Percentiles rank a stretch among this genome's conserved stretches.
These are phyloP conservation scores for Zygogramma bicolorata DNA, from an alignment of 2,888 invertebrate genomes.

Conservation along the genomic window DNA sequence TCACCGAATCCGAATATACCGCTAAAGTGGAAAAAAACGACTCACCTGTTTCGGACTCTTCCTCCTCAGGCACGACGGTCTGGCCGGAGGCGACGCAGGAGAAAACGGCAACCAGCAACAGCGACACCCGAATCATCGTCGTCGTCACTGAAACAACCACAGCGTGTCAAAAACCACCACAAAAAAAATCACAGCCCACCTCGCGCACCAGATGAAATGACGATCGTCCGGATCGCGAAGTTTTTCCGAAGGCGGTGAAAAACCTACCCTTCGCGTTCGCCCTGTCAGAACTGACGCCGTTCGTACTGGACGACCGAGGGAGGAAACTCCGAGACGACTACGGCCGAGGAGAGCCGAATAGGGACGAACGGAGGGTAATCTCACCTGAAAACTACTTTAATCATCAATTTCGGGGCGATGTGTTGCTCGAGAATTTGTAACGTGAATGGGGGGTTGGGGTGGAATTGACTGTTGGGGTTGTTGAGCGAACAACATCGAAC, in stretches of 20 bases:
- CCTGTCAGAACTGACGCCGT: constrained; percentile 64
- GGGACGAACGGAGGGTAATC: constrained; percentile 50
- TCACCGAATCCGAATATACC: too few relatives aligned
- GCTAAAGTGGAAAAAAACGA: too few relatives aligned
- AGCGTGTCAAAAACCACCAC: neutral
- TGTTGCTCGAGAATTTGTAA: constrained; percentile 48
- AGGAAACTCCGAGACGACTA: constrained; percentile 58
- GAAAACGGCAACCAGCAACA: constrained; percentile 42
- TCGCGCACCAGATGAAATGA: neutral
- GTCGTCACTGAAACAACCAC: neutral
- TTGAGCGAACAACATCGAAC: too few relatives aligned
- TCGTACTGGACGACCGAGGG: constrained; percentile 61
- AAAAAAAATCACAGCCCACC: neutral
- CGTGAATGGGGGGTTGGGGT: constrained; percentile 33
- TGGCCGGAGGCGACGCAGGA: constrained; percentile 50
- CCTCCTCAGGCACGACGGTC: constrained; percentile 56
- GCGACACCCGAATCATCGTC: constrained; percentile 32
- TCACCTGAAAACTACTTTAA: constrained; percentile 62
- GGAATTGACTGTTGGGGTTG: neutral
- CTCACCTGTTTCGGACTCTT: constrained; percentile 54
- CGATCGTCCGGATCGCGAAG: constrained; percentile 21
- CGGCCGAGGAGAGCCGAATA: constrained; percentile 44
- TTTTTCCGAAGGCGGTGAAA: constrained; percentile 43
- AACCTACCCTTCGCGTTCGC: constrained; percentile 57
- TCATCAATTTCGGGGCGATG: constrained; percentile 59